A percentile compares a stretch with the other conserved stretches of the same genome.
phyloP scores from a whole-genome alignment of 1,140 invertebrate genomes.

The Meteorus sp. region DNA sequence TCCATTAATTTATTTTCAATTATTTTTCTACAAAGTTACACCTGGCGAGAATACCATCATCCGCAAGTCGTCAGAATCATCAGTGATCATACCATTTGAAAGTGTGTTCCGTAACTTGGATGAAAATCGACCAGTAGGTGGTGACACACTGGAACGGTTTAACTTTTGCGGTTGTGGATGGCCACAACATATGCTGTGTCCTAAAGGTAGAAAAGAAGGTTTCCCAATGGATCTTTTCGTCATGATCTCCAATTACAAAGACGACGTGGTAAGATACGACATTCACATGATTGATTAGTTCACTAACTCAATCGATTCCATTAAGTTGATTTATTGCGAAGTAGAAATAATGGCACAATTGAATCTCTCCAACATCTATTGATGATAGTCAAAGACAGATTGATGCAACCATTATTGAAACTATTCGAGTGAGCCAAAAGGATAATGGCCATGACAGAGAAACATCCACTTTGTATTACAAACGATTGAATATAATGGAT shows the following conservation, averaged over 20 bases:
- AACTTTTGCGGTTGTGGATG: slow-evolving; percentile 87
- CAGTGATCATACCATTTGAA: slow-evolving; percentile 75
- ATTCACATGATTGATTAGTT: too few relatives aligned
- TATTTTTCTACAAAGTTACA: slow-evolving; percentile 54
- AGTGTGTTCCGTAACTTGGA: slow-evolving; percentile 69
- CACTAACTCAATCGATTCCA: too few relatives aligned
- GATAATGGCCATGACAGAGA: too few relatives aligned
- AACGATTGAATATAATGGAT: too few relatives aligned
- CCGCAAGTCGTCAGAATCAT: slow-evolving; percentile 66
- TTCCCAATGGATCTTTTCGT: slow-evolving; percentile 73
- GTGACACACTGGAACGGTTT: slow-evolving; percentile 61
- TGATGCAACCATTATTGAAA: too few relatives aligned
- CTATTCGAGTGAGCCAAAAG: too few relatives aligned
- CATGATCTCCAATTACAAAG: slow-evolving; percentile 77
- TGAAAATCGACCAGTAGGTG: slow-evolving; percentile 57
- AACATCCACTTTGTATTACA: too few relatives aligned
- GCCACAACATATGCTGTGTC: slow-evolving; percentile 82
- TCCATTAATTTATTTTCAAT: slow-evolving; percentile 22
- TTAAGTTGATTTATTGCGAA: too few relatives aligned
- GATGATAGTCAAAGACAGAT: slow-evolving; percentile 2
- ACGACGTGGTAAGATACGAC: slow-evolving; percentile 67
- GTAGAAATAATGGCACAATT: too few relatives aligned
- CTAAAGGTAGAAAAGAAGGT: slow-evolving; percentile 72
- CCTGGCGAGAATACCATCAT: slow-evolving; percentile 67
- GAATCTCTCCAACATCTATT: background rate